Evolutionary conservation across 1,140 invertebrate genomes (phyloP).

Genomic region (Papilio polytes): DNA sequence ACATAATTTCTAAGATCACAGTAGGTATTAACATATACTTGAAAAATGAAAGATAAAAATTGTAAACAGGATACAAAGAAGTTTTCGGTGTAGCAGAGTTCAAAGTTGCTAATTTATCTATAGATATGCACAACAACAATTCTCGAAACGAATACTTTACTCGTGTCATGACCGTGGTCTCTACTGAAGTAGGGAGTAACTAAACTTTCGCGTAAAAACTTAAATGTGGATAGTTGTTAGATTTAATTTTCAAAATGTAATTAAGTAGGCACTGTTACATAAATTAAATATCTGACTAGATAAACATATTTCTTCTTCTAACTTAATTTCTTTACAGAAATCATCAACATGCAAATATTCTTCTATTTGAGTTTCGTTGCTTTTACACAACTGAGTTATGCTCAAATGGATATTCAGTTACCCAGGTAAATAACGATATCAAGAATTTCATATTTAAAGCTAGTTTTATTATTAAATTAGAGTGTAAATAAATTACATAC

Average conservation of each 20-base stretch:
- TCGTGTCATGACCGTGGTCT: not conserved
- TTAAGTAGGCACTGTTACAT: no score
- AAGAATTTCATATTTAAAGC: not conserved
- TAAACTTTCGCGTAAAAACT: not conserved
- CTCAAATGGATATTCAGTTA: constrained; percentile 5
- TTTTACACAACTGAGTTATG: not conserved
- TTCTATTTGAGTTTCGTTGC: constrained; percentile 27
- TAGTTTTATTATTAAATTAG: no score
- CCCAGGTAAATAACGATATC: not conserved
- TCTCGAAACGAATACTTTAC: not conserved
- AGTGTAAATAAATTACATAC: no score
- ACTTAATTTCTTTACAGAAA: constrained; percentile 16
- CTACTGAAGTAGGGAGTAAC: no score
- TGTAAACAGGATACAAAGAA: not conserved
- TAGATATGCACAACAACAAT: not conserved
- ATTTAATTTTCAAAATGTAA: not conserved
- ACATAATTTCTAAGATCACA: no score
- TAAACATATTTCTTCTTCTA: not conserved
- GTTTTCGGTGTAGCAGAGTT: not conserved
- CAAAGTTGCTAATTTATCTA: constrained; percentile 9
- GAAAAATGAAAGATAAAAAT: not conserved
- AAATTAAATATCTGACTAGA: no score
- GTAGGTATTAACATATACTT: not conserved
- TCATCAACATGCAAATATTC: constrained; percentile 12
- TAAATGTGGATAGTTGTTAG: not conserved